Conservation (phyloP, 2,797 vertebrate species). For the Emys orbicularis region DNA sequence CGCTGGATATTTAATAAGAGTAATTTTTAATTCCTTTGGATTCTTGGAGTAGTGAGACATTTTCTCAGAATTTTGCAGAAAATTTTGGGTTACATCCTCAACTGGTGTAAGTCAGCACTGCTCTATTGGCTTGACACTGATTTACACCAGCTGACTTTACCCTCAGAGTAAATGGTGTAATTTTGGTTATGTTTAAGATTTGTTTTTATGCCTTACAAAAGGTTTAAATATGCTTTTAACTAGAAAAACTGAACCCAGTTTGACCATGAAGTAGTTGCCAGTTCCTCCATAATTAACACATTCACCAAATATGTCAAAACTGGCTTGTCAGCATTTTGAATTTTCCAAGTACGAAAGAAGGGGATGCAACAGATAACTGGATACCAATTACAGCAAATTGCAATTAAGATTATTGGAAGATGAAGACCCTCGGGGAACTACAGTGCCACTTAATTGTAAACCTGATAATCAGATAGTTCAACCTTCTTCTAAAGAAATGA, state of each 20-base stretch:
- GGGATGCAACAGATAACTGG: conserved; percentile 52
- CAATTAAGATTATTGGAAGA: conserved; percentile 70
- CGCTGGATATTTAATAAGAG: not conserved
- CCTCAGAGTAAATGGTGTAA: not conserved
- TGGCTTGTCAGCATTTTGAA: conserved; percentile 35
- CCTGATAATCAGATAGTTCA: conserved; percentile 55
- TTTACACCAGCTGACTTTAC: not conserved
- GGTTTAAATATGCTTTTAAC: not conserved
- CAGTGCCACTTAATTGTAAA: conserved; percentile 33
- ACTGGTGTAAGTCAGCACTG: not conserved
- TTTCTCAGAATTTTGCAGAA: not conserved
- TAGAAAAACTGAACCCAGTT: not conserved
- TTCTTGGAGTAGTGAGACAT: not conserved
- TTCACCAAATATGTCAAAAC: not conserved
- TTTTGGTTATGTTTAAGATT: conserved; percentile 1
- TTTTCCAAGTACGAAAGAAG: conserved; percentile 54
- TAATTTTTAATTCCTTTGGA: not conserved
- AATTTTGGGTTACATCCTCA: not conserved
- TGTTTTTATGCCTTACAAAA: conserved; percentile 11
- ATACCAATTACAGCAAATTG: conserved; percentile 57
- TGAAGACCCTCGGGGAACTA: conserved; percentile 32
- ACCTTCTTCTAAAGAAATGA: conserved; percentile 33
- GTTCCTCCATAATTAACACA: conserved; percentile 50
- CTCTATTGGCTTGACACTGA: not conserved
- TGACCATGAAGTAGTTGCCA: not conserved